Evolutionary conservation across 2,797 vertebrate genomes (phyloP).

Genomic region (Valencia hispanica): DNA sequence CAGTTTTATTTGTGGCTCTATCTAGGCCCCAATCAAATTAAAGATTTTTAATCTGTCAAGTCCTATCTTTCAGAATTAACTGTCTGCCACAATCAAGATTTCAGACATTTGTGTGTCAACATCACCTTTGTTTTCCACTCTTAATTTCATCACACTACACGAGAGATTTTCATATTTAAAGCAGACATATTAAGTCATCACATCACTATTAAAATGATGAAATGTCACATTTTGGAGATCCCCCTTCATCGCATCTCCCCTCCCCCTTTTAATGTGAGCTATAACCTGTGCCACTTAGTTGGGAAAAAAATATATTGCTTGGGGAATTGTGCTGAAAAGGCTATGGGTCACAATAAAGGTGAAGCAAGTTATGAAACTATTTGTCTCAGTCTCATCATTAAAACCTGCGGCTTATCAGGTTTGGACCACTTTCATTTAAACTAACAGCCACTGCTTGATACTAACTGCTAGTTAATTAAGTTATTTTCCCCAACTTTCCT

Average conservation of each 20-base stretch:
- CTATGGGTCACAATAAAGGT: not conserved
- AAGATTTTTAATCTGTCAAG: not conserved
- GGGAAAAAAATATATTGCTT: not conserved
- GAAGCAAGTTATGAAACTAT: not conserved
- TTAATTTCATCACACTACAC: not conserved
- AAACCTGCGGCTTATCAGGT: not conserved
- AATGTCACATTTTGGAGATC: not conserved
- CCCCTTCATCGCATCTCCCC: too few species aligned
- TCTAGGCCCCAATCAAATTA: not conserved
- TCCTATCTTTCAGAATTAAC: not conserved
- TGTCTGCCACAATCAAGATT: not conserved
- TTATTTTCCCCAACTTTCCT: conserved; percentile 33
- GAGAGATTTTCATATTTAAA: not conserved
- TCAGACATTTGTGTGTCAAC: not conserved
- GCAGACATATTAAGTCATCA: not conserved
- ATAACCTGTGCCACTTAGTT: not conserved
- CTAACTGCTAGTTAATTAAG: conserved; percentile 34
- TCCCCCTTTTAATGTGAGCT: not conserved
- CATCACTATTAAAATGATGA: not conserved
- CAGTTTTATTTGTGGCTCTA: not conserved
- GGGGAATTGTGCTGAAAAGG: not conserved
- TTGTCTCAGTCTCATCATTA: not conserved
- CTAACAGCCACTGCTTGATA: conserved; percentile 2
- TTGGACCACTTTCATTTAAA: not conserved
- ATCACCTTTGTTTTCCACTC: not conserved